A percentile compares a stretch with the other conserved stretches of the same genome.
Conservation (phyloP, 92 coral and sea anemone species). For the Parazoanthus swiftii region DNA sequence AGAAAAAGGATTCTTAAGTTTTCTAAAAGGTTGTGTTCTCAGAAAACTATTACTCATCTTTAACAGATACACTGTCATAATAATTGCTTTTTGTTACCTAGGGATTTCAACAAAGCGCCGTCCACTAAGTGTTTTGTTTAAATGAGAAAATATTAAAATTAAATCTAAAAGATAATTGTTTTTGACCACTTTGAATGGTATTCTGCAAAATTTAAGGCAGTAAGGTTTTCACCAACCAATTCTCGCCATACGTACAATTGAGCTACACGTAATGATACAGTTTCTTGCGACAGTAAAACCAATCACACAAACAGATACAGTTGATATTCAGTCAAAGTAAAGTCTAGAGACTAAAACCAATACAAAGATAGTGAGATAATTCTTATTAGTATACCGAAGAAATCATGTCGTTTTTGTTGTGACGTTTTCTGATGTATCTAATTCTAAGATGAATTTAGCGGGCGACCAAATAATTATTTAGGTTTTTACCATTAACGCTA, state of each 20-base stretch:
- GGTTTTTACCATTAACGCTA: neutral
- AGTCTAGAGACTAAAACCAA: neutral
- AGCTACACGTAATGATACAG: neutral
- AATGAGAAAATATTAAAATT: neutral
- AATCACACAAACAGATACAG: neutral
- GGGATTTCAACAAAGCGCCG: neutral
- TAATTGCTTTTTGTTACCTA: conserved; percentile 8
- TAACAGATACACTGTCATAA: neutral
- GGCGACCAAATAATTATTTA: neutral
- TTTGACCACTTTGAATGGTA: neutral
- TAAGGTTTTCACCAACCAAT: neutral
- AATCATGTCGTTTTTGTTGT: neutral
- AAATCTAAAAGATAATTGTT: neutral
- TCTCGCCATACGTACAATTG: neutral
- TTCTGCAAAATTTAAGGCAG: neutral
- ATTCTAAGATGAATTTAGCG: neutral
- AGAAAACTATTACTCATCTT: neutral
- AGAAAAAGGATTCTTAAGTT: neutral
- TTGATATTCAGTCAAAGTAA: neutral
- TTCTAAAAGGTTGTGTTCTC: neutral
- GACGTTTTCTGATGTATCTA: too few species aligned
- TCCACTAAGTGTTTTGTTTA: conserved; percentile 25
- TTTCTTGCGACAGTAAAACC: neutral
- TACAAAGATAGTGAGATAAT: neutral
- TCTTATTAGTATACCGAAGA: neutral